Conservation (phyloP, 1,140 invertebrate genomes). For the Nasonia giraulti region DNA sequence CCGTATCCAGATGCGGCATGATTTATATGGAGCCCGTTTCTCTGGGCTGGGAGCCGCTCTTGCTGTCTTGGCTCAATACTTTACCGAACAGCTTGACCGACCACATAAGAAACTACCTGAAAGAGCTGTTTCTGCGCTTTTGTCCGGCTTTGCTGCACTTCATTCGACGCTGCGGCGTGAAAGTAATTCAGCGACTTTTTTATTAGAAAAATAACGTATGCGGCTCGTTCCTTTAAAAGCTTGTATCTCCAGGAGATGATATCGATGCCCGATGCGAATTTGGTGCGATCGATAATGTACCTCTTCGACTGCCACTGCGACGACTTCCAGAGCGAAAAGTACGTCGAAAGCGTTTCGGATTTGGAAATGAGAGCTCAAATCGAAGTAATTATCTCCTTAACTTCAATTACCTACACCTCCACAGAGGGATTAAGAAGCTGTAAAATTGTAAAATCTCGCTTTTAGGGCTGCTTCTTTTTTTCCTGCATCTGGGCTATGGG, state of each 20-base stretch:
- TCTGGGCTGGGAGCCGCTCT: constrained; percentile 90
- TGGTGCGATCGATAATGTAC: constrained; percentile 89
- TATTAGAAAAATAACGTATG: no score
- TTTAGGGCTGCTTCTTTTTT: constrained; percentile 93
- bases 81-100: constrained; percentile 81
- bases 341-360: constrained; percentile 81
- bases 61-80: constrained; percentile 91
- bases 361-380: constrained; percentile 85
- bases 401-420: neutral
- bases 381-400: constrained; percentile 73
- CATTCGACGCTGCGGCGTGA: constrained; percentile 78
- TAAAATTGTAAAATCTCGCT: constrained; percentile 24
- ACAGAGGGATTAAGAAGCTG: neutral
- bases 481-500: constrained; percentile 94
- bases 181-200: constrained; percentile 70
- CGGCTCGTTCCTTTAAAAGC: neutral
- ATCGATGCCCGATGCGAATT: constrained; percentile 87
- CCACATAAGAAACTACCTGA: constrained; percentile 81
- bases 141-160: constrained; percentile 83
- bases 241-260: constrained; percentile 83
- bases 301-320: constrained; percentile 93
- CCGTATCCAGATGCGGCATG: constrained; percentile 95
- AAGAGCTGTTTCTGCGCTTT: constrained; percentile 86
- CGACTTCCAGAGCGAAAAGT: constrained; percentile 89
- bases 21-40: constrained; percentile 95